Evolutionary conservation across 2,888 invertebrate genomes (phyloP).

Genomic region (Busseola fusca): DNA sequence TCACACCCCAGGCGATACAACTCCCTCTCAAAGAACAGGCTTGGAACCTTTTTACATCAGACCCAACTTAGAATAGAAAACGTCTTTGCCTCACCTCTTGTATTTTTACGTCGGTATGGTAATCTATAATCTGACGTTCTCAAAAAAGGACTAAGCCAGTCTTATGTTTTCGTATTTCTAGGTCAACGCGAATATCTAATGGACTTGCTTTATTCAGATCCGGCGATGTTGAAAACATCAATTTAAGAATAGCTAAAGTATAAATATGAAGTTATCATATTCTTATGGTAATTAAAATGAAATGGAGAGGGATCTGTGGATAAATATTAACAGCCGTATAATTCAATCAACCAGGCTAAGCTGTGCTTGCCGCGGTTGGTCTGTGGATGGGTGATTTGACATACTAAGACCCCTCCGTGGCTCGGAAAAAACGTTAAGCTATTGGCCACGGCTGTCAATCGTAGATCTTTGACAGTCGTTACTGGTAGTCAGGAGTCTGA

Average conservation of each 20-base stretch:
- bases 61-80: conserved; percentile 26
- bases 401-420: no score
- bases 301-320: no score
- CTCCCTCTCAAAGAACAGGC: conserved; percentile 2
- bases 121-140: conserved; percentile 34
- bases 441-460: no score
- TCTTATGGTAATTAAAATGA: no score
- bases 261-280: not conserved
- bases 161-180: conserved; percentile 16
- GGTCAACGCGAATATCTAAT: conserved; percentile 15
- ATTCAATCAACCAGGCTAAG: no score
- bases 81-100: conserved; percentile 25
- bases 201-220: not conserved
- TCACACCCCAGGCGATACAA: not conserved
- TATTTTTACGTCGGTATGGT: conserved; percentile 35
- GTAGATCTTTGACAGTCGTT: no score
- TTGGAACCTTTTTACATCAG: conserved; percentile 27
- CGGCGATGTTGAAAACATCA: not conserved
- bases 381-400: no score
- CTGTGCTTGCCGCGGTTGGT: no score
- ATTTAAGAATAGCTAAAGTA: not conserved
- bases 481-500: no score
- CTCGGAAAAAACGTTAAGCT: no score
- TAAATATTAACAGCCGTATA: no score
- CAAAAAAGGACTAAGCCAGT: conserved; percentile 9